Evolutionary conservation across 1,140 invertebrate species (phyloP).

Genomic region (Tetramorium simillimum): DNA sequence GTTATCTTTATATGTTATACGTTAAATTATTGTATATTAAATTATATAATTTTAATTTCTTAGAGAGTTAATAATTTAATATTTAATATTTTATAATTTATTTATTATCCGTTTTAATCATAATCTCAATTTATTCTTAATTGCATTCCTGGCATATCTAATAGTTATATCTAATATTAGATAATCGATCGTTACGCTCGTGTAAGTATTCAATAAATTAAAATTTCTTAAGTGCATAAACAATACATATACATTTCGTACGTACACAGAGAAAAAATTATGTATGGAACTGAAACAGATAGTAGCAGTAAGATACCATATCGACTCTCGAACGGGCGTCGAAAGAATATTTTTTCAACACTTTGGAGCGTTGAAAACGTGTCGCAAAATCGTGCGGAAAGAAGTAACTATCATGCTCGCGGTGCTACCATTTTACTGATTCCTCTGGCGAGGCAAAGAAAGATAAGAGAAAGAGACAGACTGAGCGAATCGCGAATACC

Average conservation of each 20-base stretch:
- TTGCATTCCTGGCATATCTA: neutral
- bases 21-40: neutral
- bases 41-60: neutral
- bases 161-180: neutral
- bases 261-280: constrained; percentile 11
- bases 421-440: constrained; percentile 16
- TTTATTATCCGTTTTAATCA: neutral
- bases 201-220: neutral
- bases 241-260: neutral
- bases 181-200: neutral
- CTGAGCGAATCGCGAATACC: neutral
- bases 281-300: constrained; percentile 15
- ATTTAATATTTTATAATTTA: neutral
- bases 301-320: neutral
- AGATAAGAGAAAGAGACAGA: neutral
- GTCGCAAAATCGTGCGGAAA: constrained; percentile 21
- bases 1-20: neutral
- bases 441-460: neutral
- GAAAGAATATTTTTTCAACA: neutral
- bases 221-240: neutral
- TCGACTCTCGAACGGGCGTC: neutral
- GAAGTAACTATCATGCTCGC: constrained; percentile 15
- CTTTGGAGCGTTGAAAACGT: neutral
- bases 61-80: neutral
- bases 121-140: constrained; percentile 6